phyloP scores from a whole-genome alignment of 2,888 invertebrate species.

The Diarsia mendica region DNA sequence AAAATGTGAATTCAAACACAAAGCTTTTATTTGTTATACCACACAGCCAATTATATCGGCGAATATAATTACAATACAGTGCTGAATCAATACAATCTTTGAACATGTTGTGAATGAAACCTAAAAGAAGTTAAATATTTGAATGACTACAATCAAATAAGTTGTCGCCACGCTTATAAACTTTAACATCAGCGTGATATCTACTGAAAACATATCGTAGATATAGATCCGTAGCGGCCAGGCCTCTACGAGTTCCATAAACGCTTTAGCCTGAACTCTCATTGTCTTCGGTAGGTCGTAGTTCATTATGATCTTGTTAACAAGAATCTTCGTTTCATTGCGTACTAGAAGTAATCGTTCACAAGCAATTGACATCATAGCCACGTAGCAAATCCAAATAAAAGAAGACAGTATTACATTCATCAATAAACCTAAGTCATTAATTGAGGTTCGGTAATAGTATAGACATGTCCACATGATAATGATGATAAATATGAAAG shows the following conservation, averaged over 20 bases:
- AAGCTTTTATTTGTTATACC: constrained; percentile 33
- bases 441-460: constrained; percentile 67
- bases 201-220: constrained; percentile 81
- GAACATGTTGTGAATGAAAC: neutral
- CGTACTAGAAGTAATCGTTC: constrained; percentile 74
- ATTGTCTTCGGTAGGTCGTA: constrained; percentile 77
- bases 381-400: constrained; percentile 71
- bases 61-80: constrained; percentile 18
- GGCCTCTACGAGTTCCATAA: constrained; percentile 78
- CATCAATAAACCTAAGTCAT: constrained; percentile 64
- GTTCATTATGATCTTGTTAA: constrained; percentile 81
- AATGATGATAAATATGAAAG: constrained; percentile 76
- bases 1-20: constrained; percentile 15
- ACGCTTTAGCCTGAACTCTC: constrained; percentile 80
- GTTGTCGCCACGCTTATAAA: constrained; percentile 82
- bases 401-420: constrained; percentile 64
- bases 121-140: constrained; percentile 75
- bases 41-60: neutral
- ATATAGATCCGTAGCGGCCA: constrained; percentile 76
- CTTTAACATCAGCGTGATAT: constrained; percentile 80
- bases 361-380: constrained; percentile 74
- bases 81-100: constrained; percentile 7
- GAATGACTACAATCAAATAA: constrained; percentile 82
- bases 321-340: constrained; percentile 73
- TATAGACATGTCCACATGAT: constrained; percentile 77